Base-by-base conservation (phyloP, 2,797 vertebrate genomes). In the Takifugu rubripes region DNA sequence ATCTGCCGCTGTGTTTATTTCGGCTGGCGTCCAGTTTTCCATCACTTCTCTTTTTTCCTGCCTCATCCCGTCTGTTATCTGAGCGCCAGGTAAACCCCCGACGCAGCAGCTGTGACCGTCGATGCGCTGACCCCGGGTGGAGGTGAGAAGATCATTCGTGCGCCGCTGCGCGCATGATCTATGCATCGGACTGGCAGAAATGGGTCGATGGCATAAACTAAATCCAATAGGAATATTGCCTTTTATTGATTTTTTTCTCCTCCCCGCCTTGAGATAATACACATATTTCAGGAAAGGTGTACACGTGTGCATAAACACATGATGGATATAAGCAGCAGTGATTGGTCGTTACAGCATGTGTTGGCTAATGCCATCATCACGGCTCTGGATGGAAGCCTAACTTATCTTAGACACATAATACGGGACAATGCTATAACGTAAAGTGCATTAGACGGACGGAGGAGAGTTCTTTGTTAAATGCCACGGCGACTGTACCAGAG, bases 151-250 rank as follows among this genome's bases (percentile, higher is more conserved):
- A 76, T 88, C 84, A 76, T 66, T 56, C 61, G 56, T 74, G 82
- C 62, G 24, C 75, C 54, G 21, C 68, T n/a, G 61, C 74, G 10
- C 70, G 43, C 26, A 84, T 86, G 81, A 87, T 83, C 70, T 87
- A 83, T 68, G 16, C 50, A 12, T 24, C 51, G n/a, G n/a, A 40
- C 75, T 63, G 67, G 3, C 69, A 47, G 68, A 82, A 75, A 77
- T 71, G 77, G 82, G 82, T 89, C 78, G 70, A 84, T 73, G 70
- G 72, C 69, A 71, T 88, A 86, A 88, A 85, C 85, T 83, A 88
- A 89, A 89, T 88, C 82, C 88, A 81, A 87, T 89, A 82, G 78
- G 67, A 83, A 86, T 88, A 89, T 88, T 88, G 84, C 84, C 82
- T 89, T 87, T 78, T 71, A 87, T 89, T 83, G 88, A 89, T 88